Evolutionary conservation across 35 echinoderm and acorn worm species (phyloP).

Genomic region (Stichopus chloronotus): DNA sequence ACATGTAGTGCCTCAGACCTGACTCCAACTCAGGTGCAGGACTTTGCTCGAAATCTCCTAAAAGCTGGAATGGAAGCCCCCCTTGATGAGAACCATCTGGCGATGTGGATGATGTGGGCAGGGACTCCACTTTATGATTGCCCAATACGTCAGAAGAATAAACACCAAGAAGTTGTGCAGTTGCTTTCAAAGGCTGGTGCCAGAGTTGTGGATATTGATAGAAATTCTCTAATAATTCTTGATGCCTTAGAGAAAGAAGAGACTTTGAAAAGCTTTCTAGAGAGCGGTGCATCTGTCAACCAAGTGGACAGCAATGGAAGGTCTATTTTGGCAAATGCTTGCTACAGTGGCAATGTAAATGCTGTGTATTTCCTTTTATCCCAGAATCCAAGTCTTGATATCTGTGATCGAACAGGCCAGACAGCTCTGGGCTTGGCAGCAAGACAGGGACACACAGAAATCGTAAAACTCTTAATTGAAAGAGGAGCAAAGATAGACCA

Average conservation of each 20-base stretch:
- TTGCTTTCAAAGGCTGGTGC: constrained; percentile 90
- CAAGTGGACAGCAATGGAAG: constrained; percentile 96
- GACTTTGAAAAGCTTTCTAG: constrained; percentile 82
- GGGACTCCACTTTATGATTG: constrained; percentile 92
- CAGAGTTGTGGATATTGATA: constrained; percentile 89
- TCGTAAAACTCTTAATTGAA: constrained; percentile 76
- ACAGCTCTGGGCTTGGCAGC: constrained; percentile 88
- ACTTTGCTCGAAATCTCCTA: constrained; percentile 92
- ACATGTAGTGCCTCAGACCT: constrained; percentile 88
- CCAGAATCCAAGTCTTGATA: constrained; percentile 73
- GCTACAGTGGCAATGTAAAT: constrained; percentile 88
- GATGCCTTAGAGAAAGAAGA: constrained; percentile 94
- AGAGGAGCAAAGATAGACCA: constrained; percentile 87
- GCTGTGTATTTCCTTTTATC: constrained; percentile 82
- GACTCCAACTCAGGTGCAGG: constrained; percentile 90
- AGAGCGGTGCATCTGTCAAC: constrained; percentile 95
- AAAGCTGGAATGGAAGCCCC: constrained; percentile 81
- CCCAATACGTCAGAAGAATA: constrained; percentile 74
- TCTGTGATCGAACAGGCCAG: constrained; percentile 91
- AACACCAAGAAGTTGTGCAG: constrained; percentile 78
- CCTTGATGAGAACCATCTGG: constrained; percentile 80
- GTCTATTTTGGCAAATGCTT: constrained; percentile 94
- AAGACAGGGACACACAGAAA: constrained; percentile 91
- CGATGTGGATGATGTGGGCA: constrained; percentile 89
- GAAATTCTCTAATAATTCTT: constrained; percentile 81